Evolutionary conservation across 1,140 invertebrate species (phyloP).

Genomic region (Zaprionus taronus): DNA sequence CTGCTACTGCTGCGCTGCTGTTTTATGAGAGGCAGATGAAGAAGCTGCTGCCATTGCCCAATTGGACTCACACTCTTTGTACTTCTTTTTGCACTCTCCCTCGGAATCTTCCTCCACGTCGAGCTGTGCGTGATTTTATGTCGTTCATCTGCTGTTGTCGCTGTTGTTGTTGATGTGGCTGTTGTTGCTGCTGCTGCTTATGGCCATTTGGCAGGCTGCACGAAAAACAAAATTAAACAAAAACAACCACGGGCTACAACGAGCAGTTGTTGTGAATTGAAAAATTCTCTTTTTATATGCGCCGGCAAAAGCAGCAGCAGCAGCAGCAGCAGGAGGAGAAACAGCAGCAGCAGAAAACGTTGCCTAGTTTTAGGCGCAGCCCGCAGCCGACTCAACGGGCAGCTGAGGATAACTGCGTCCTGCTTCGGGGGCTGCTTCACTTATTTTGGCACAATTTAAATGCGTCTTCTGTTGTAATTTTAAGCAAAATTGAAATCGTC

Average conservation of each 20-base stretch:
- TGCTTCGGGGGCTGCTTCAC: background rate
- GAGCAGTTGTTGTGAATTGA: slow-evolving; percentile 64
- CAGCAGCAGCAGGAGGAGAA: background rate
- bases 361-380: slow-evolving; percentile 69
- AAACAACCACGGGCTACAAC: slow-evolving; percentile 69
- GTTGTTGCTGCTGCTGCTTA: slow-evolving; percentile 53
- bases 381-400: slow-evolving; percentile 27
- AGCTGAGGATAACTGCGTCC: slow-evolving; percentile 13
- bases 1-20: background rate
- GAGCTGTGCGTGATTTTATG: slow-evolving; percentile 41
- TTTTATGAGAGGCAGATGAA: slow-evolving; percentile 43
- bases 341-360: slow-evolving; percentile 9
- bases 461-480: slow-evolving; percentile 66
- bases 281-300: slow-evolving; percentile 57
- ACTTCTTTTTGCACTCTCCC: slow-evolving; percentile 1
- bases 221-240: slow-evolving; percentile 77
- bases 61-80: slow-evolving; percentile 27
- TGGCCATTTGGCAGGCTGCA: slow-evolving; percentile 35
- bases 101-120: background rate
- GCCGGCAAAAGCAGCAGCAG: background rate
- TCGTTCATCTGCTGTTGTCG: slow-evolving; percentile 34
- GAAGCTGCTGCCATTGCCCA: slow-evolving; percentile 39
- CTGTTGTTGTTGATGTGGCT: slow-evolving; percentile 28
- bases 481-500: slow-evolving; percentile 53
- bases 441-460: slow-evolving; percentile 67